Evolutionary conservation across 2,797 vertebrate species (phyloP).

Genomic region (Pangasius krempfi): DNA sequence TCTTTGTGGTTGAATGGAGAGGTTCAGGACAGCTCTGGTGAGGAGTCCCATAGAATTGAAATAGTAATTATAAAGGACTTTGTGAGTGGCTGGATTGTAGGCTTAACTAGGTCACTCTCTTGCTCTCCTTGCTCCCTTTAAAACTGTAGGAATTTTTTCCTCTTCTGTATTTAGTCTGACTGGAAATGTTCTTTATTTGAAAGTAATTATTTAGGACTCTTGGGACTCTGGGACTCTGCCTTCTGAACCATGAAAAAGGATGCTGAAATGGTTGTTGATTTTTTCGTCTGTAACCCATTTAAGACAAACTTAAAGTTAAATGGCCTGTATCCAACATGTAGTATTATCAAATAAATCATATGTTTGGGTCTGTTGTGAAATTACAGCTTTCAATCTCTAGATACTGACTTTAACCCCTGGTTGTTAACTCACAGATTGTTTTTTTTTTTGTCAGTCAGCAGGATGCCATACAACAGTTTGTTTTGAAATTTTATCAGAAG

Average conservation of each 20-base stretch:
- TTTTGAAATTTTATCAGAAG: background rate
- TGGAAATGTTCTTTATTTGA: slow-evolving; percentile 39
- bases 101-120: slow-evolving; percentile 53
- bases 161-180: slow-evolving; percentile 27
- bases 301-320: slow-evolving; percentile 1
- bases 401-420: background rate
- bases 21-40: slow-evolving; percentile 58
- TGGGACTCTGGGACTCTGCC: slow-evolving; percentile 16
- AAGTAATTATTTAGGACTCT: slow-evolving; percentile 31
- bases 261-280: slow-evolving; percentile 1
- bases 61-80: slow-evolving; percentile 76
- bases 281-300: slow-evolving; percentile 30
- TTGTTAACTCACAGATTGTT: background rate
- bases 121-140: slow-evolving; percentile 6
- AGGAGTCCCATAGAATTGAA: slow-evolving; percentile 71
- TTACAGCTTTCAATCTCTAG: background rate
- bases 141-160: background rate
- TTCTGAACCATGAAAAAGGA: slow-evolving; percentile 15
- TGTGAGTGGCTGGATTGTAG: slow-evolving; percentile 68
- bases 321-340: slow-evolving; percentile 11
- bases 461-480: background rate
- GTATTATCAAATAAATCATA: slow-evolving; percentile 14
- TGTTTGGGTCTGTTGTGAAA: background rate
- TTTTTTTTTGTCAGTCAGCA: background rate
- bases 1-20: slow-evolving; percentile 69